Percentiles rank a stretch among this genome's conserved stretches.
These are phyloP conservation scores for Drosophila lini DNA, from an alignment of 1,140 invertebrate genomes.

Conservation along the genomic window DNA sequence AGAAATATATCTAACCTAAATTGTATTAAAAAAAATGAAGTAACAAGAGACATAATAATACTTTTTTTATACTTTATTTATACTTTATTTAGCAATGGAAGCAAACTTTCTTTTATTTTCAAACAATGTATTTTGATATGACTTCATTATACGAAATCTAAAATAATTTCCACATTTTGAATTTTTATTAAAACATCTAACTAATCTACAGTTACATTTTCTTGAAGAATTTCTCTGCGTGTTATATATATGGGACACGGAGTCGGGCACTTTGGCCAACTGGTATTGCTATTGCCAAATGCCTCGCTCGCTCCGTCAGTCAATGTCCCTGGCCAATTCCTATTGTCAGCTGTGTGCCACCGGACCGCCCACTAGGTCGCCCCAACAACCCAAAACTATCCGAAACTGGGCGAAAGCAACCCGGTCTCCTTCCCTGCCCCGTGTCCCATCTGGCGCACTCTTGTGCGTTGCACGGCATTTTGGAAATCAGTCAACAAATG, in stretches of 20 bases:
- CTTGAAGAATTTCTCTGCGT: neutral
- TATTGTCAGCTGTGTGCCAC: conserved; percentile 64
- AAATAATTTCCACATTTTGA: too few species aligned
- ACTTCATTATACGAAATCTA: too few species aligned
- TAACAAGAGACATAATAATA: too few species aligned
- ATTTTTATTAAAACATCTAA: too few species aligned
- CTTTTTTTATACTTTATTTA: too few species aligned
- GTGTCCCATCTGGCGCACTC: conserved; percentile 20
- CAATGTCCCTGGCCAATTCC: conserved; percentile 69
- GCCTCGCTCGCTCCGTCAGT: conserved; percentile 29
- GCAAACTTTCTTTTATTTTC: too few species aligned
- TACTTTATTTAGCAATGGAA: too few species aligned
- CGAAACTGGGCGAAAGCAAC: conserved; percentile 8
- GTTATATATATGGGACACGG: conserved; percentile 20
- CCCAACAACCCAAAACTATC: conserved; percentile 1
- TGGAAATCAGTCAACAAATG: conserved; percentile 72
- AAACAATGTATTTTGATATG: too few species aligned
- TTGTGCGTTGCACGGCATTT: conserved; percentile 47
- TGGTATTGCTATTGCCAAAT: conserved; percentile 62
- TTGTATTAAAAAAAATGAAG: too few species aligned
- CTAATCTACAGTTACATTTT: too few species aligned
- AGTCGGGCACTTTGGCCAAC: conserved; percentile 60
- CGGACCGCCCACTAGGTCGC: conserved; percentile 11
- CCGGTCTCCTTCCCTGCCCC: neutral
- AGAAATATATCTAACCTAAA: too few species aligned